A percentile compares a stretch with the other conserved stretches of the same genome.
phyloP scores from a whole-genome alignment of 2,888 invertebrate species.

The Eutolmus rufibarbis region DNA sequence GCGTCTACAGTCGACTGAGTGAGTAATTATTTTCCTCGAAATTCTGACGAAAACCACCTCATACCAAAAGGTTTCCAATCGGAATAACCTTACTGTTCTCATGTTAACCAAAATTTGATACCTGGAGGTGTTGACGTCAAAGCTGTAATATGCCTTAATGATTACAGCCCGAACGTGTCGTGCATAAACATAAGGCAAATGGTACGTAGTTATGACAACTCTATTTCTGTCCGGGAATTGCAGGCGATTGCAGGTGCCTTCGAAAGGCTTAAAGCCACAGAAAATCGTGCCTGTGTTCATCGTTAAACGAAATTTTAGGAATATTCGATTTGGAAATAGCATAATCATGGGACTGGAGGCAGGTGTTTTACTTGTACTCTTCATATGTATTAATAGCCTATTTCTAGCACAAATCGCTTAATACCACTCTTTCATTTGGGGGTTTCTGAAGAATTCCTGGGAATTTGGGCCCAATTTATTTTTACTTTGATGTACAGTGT shows the following conservation, averaged over 20 bases:
- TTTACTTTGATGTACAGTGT: not conserved
- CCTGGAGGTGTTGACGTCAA: not conserved
- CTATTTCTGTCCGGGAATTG: not conserved
- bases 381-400: not conserved
- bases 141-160: not conserved
- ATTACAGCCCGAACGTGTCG: not conserved
- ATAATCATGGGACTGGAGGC: not conserved
- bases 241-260: not conserved
- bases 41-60: not conserved
- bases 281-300: not conserved
- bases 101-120: not conserved
- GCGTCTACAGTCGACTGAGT: not conserved
- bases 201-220: not conserved
- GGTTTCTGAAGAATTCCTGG: not conserved
- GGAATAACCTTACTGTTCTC: not conserved
- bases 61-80: not conserved
- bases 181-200: not conserved
- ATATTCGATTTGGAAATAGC: not conserved
- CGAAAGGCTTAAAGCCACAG: not conserved
- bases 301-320: not conserved
- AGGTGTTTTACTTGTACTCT: not conserved
- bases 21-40: not conserved
- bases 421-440: not conserved
- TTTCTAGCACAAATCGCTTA: not conserved
- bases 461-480: not conserved